Conservation (phyloP, 2,113 vertebrate species). For the Sorex fumeus region DNA sequence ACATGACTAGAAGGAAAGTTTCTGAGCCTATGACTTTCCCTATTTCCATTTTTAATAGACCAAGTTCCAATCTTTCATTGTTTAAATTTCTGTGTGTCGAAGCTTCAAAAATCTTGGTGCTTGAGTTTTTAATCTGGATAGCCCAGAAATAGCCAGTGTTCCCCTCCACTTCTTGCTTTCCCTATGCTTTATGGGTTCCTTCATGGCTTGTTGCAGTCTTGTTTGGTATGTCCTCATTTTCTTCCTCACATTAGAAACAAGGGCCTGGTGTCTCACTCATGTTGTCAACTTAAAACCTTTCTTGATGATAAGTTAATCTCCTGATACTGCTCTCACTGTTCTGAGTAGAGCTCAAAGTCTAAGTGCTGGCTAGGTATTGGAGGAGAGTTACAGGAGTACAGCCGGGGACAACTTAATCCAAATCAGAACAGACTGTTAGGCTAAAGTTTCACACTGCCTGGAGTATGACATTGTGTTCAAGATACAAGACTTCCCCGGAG, state of each 20-base stretch:
- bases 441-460: background rate
- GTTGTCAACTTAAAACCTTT: background rate
- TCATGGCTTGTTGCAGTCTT: background rate
- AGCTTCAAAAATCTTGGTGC: background rate
- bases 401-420: background rate
- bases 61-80: background rate
- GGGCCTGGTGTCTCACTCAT: background rate
- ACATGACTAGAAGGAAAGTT: background rate
- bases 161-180: background rate
- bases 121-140: background rate
- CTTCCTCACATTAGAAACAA: conserved; percentile 13
- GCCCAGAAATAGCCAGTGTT: background rate
- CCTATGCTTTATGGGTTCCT: background rate
- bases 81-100: background rate
- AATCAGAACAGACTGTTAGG: background rate
- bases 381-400: background rate
- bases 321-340: background rate
- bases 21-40: background rate
- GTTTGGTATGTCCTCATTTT: background rate
- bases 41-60: conserved; percentile 31
- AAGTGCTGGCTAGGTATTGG: too few species aligned
- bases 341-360: background rate
- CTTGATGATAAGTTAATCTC: background rate
- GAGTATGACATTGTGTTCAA: background rate
- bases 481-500: background rate